These are phyloP conservation scores for Drosophila infuscata DNA, from an alignment of 2,888 invertebrate genomes.

Conservation along the genomic window DNA sequence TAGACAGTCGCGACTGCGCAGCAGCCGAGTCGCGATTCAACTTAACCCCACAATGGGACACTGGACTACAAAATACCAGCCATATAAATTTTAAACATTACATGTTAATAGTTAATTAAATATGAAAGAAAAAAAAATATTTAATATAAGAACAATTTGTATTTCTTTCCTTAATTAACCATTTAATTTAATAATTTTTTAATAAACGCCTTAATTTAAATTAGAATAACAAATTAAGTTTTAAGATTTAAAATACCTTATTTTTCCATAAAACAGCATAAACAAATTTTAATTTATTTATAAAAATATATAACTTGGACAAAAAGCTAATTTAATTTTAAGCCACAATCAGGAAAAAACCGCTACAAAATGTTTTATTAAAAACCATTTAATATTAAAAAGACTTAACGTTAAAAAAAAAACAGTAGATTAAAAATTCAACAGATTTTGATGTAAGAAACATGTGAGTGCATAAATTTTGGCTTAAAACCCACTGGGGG, in stretches of 20 bases:
- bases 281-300: neutral
- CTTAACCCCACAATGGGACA: conserved; percentile 42
- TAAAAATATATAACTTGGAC: neutral
- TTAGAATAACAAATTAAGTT: neutral
- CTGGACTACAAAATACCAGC: neutral
- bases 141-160: no score
- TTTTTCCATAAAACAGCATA: neutral
- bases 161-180: neutral
- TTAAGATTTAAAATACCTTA: neutral
- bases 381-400: neutral
- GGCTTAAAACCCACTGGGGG: conserved; percentile 27
- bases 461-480: neutral
- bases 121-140: no score
- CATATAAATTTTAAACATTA: no score
- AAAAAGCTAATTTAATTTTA: neutral
- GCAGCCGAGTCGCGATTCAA: conserved; percentile 42
- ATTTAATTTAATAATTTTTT: neutral
- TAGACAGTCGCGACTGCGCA: conserved; percentile 75
- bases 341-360: neutral
- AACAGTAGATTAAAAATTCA: neutral
- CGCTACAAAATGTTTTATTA: neutral
- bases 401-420: neutral
- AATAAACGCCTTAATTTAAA: neutral
- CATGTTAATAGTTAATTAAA: no score
- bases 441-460: neutral